Base-by-base conservation (phyloP, 2,113 vertebrate species). In the Campylomormyrus numenius region DNA sequence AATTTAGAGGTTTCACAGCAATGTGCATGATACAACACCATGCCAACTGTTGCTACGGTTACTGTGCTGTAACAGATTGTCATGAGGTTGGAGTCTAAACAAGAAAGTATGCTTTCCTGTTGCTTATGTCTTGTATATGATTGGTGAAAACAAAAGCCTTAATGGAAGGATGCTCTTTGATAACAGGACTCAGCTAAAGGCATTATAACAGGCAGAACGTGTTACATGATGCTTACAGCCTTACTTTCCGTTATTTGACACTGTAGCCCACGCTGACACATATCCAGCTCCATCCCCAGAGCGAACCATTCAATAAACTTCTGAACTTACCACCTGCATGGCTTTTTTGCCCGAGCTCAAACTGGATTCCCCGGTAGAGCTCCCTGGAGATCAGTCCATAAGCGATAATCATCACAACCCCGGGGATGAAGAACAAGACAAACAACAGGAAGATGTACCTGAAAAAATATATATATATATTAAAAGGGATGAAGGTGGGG, bases 321-420 rank as follows among this genome's bases (percentile, higher is more conserved):
- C 46, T 46, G 7, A 46, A 62, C 95, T 95, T 92, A 96, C 96
- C 95, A 3, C 91, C 53, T 19, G 90, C 89, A 84, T 96, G 94
- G 39, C 88, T 92, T 92, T 88, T 96, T 91, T 96, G 95, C 88
- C 91, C 91, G 90, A 94, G 52, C 90, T 96, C 95, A 84, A 96
- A 96, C 93, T 95, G 94, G n/a, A 96, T 96, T 52, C 96, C 95
- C 24, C 95, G 91, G 91, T 94, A 96, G 35, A 96, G 95, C 92
- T 96, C 96, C 89, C 95, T 94, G 92, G 96, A 96, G 91, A 96
- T 96, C 87, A 96, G 93, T n/a, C 96, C 96, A 17, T 96, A 96
- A 77, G 96, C 95, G 46, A 95, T 91, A 9, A 94, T 94, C 96
- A 96, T 96, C 92, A 96, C 95, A 91, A 96, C 93, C 24, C 96